Percentiles rank a stretch among this genome's conserved stretches.
These are phyloP conservation scores for Hermaeophaga mercurialis DNA, from an alignment of 2,888 invertebrate genomes.

Conservation along the genomic window DNA sequence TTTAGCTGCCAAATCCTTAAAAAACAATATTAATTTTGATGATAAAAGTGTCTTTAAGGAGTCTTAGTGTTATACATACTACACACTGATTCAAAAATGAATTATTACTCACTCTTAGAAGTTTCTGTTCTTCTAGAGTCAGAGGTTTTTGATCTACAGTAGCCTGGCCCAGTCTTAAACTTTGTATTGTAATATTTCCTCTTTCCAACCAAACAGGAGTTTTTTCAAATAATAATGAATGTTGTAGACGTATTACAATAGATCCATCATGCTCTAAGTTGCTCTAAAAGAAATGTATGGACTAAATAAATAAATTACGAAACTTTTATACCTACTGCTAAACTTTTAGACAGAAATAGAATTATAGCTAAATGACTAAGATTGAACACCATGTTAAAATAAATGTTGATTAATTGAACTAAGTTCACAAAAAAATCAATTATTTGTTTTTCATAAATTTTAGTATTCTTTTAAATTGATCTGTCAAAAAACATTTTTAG, in stretches of 20 bases:
- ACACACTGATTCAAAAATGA: too few species aligned
- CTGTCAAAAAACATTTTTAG: too few species aligned
- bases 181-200: conserved; percentile 73
- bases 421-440: too few species aligned
- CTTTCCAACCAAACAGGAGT: conserved; percentile 66
- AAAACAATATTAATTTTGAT: conserved; percentile 10
- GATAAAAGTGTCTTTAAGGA: too few species aligned
- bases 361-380: background rate
- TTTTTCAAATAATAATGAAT: conserved; percentile 62
- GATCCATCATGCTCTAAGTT: conserved; percentile 77
- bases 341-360: background rate
- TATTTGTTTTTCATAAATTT: too few species aligned
- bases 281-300: conserved; percentile 53
- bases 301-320: background rate
- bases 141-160: conserved; percentile 68
- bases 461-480: too few species aligned
- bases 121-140: conserved; percentile 61
- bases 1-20: conserved; percentile 67
- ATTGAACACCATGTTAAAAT: background rate
- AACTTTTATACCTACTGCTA: background rate
- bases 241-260: conserved; percentile 72
- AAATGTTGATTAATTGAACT: too few species aligned
- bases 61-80: too few species aligned
- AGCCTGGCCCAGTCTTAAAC: conserved; percentile 69
- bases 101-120: conserved; percentile 61